Percentiles rank a stretch among this genome's conserved stretches.
Evolutionary conservation across 2,888 invertebrate species (phyloP).

Genomic region (Pheosia tremula): DNA sequence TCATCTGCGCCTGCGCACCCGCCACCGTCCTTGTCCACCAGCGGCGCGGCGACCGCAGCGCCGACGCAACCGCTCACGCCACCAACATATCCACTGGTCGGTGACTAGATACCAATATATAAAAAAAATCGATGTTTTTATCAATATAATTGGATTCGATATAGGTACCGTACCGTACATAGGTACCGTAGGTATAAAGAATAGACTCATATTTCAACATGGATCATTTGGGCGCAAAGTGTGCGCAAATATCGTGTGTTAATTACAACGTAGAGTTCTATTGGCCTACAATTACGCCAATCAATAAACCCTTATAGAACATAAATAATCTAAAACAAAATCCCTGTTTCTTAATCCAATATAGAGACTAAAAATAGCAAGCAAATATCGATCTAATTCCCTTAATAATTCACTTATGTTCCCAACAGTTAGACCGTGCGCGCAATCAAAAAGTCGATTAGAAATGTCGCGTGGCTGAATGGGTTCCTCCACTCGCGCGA

Average conservation of each 20-base stretch:
- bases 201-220: no score
- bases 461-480: conserved; percentile 82
- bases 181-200: no score
- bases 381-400: conserved; percentile 17
- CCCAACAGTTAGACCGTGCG: conserved; percentile 64
- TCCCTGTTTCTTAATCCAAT: neutral
- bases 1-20: conserved; percentile 85
- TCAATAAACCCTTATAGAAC: no score
- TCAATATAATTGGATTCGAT: no score
- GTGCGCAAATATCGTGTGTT: neutral
- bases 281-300: no score
- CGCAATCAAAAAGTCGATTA: conserved; percentile 85
- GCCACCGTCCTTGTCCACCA: conserved; percentile 71
- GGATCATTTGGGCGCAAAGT: neutral
- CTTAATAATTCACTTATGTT: conserved; percentile 48
- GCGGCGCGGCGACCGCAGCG: conserved; percentile 54
- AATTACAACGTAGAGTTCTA: neutral
- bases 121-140: no score
- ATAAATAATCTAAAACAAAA: neutral
- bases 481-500: conserved; percentile 78
- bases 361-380: conserved; percentile 2
- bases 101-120: conserved; percentile 55
- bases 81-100: conserved; percentile 72
- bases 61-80: conserved; percentile 60
- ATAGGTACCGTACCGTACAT: no score